A percentile compares a stretch with the other conserved stretches of the same genome.
These are phyloP conservation scores for Rostratula benghalensis DNA, from an alignment of 2,113 vertebrate genomes.

Conservation along the genomic window DNA sequence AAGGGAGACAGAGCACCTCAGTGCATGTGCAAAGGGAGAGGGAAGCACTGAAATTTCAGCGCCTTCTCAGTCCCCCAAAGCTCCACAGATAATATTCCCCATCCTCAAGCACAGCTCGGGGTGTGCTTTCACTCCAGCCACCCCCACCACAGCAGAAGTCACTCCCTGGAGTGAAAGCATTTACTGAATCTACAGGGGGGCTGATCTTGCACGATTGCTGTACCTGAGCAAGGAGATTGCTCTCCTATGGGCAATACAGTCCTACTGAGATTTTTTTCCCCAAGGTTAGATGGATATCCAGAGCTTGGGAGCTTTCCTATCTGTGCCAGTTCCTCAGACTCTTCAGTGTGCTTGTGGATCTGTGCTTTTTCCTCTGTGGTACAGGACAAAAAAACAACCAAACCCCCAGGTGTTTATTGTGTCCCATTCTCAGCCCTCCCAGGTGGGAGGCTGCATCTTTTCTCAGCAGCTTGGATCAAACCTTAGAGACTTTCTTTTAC, in stretches of 20 bases:
- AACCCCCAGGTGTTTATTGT: too few relatives aligned
- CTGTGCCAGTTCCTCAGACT: neutral
- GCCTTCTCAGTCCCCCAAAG: neutral
- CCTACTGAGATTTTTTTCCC: neutral
- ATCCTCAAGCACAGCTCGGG: neutral
- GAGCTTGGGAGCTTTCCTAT: too few relatives aligned
- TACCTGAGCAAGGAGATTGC: neutral
- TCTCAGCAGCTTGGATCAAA: neutral
- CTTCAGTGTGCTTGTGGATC: neutral
- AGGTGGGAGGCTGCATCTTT: neutral
- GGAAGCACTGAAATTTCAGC: neutral
- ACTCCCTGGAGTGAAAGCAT: neutral
- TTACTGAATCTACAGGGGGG: rapidly evolving
- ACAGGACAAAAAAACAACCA: neutral
- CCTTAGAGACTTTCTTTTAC: neutral
- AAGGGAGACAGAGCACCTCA: neutral
- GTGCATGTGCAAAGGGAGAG: neutral
- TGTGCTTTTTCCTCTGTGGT: neutral
- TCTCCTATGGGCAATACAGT: rapidly evolving
- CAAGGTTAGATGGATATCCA: neutral
- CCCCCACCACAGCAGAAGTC: neutral
- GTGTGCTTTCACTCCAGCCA: neutral
- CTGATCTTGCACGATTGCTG: neutral
- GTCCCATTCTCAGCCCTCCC: neutral
- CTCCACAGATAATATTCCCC: neutral